Evolutionary conservation across 92 coral and sea anemone genomes (phyloP).

Genomic region (Phenganax marumi): DNA sequence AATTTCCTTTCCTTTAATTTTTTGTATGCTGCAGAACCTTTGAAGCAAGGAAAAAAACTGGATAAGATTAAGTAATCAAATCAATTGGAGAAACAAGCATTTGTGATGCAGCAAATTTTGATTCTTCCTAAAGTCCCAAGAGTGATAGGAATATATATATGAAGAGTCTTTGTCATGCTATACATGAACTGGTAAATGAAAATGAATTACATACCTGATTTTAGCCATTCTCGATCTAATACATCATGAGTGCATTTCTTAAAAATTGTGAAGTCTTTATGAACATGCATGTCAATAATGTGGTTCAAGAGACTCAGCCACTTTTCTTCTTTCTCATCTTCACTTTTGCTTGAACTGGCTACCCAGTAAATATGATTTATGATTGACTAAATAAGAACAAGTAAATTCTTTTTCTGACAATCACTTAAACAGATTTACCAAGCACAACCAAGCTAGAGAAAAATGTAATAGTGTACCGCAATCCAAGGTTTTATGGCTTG

Average conservation of each 20-base stretch:
- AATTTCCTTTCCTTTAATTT: slow-evolving; percentile 40
- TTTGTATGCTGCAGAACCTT: slow-evolving; percentile 50
- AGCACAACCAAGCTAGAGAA: neutral
- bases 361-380: slow-evolving; percentile 51
- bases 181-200: neutral
- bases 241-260: slow-evolving; percentile 27
- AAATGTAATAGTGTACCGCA: slow-evolving; percentile 3
- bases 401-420: neutral
- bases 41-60: neutral
- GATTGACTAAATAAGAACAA: slow-evolving; percentile 21
- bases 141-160: no score
- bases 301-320: slow-evolving; percentile 30
- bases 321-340: slow-evolving; percentile 35
- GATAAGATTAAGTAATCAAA: neutral
- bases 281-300: slow-evolving; percentile 13
- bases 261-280: slow-evolving; percentile 5
- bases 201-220: slow-evolving; percentile 12
- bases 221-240: slow-evolving; percentile 27
- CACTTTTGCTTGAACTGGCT: slow-evolving; percentile 34
- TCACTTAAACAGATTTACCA: neutral
- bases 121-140: no score
- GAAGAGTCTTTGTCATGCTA: neutral
- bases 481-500: slow-evolving; percentile 44
- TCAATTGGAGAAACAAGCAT: neutral
- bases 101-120: no score